Base-by-base conservation (phyloP, 2,797 vertebrate species). In the Sebastes iracundus region DNA sequence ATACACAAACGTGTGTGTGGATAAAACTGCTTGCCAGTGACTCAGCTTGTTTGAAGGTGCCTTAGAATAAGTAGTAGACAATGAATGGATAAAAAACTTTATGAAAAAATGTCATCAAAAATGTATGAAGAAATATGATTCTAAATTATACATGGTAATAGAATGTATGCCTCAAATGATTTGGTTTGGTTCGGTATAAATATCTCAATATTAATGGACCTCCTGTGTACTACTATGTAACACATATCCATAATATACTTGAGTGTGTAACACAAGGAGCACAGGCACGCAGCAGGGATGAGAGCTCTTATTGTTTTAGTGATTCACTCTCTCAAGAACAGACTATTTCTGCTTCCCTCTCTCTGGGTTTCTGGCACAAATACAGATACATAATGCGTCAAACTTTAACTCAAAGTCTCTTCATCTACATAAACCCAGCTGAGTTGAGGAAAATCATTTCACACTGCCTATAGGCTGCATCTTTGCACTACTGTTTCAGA, bases 331-430 rank as follows among this genome's bases (percentile, higher is more conserved):
- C 61, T 79, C 18, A 67, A 73, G 69, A 85, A 80, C 13, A 68
- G 55, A 83, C 56, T 70, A 49, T 74, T 86, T 81, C 69, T 85
- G 63, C 66, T 58, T 70, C 20, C 9, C 20, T 64, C 72, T 76
- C 59, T 70, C 69, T 52, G 7, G 13, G 67, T 77, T 80, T 73
- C 84, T 88, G 81, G 82, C 82, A 87, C 72, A 77, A 78, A 77
- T 38, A 74, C 75, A 73, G 60, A 85, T 69, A 81, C 83, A 82
- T 78, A 79, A 79, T 83, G 83, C 73, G 72, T 86, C 84, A 90
- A 82, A 49, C 79, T 79, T 66, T 22, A 86, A 75, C 72, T 90
- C 58, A 28, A 42, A 81, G 63, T 76, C 38, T 74, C 74, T 80
- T 87, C 72, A 83, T 85, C 82, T 87, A 72, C 79, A 81, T 87